A percentile compares a stretch with the other conserved stretches of the same genome.
These are phyloP conservation scores for Aselliscus stoliczkanus DNA, from an alignment of 2,797 vertebrate species.

Conservation along the genomic window DNA sequence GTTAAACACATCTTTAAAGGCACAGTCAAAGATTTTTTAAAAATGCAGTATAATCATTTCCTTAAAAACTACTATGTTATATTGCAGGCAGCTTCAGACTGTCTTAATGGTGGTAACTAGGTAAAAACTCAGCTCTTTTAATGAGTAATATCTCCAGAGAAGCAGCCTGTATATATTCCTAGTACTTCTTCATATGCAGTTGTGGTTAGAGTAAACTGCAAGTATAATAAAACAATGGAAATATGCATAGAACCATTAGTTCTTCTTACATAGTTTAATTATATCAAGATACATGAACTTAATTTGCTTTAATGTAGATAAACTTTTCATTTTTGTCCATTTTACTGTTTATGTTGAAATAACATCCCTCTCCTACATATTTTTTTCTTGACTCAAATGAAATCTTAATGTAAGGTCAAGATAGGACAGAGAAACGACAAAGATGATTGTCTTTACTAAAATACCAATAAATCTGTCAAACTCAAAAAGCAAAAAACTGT, in stretches of 20 bases:
- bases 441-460: constrained; percentile 71
- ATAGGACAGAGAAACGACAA: constrained; percentile 25
- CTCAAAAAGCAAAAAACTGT: neutral
- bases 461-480: constrained; percentile 77
- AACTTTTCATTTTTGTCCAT: too few species aligned
- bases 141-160: constrained; percentile 38
- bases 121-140: constrained; percentile 25
- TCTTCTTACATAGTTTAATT: constrained; percentile 50
- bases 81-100: constrained; percentile 64
- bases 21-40: constrained; percentile 80
- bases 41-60: constrained; percentile 68
- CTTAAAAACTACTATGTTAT: constrained; percentile 72
- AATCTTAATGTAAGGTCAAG: constrained; percentile 57
- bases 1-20: constrained; percentile 80
- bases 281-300: too few species aligned
- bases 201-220: constrained; percentile 72
- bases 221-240: too few species aligned
- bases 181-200: constrained; percentile 67
- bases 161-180: constrained; percentile 59
- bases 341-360: too few species aligned
- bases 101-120: constrained; percentile 48
- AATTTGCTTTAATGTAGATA: too few species aligned
- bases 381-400: neutral
- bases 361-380: too few species aligned
- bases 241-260: constrained; percentile 70